Percentiles rank a stretch among this genome's conserved stretches.
Evolutionary conservation across 2,888 invertebrate genomes (phyloP).

Genomic region (Trachelus stipa): DNA sequence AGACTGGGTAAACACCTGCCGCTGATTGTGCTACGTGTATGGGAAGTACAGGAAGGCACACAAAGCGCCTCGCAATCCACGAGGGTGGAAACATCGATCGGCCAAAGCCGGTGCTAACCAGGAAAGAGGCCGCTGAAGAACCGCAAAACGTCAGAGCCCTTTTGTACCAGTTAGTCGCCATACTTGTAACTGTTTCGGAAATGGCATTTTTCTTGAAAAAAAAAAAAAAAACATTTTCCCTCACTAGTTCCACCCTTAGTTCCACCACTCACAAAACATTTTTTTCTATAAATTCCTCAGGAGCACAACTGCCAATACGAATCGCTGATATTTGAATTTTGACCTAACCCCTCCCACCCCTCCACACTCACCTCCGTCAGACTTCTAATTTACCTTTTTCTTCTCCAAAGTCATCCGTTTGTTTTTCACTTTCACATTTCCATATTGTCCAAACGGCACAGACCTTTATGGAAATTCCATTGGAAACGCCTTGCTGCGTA

Average conservation of each 20-base stretch:
- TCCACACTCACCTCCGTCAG: too few species aligned
- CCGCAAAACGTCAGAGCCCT: constrained; percentile 29
- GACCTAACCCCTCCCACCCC: neutral
- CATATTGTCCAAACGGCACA: constrained; percentile 49
- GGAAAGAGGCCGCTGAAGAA: constrained; percentile 39
- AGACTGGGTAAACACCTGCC: constrained; percentile 58
- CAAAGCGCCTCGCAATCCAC: constrained; percentile 38
- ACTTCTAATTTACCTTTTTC: neutral
- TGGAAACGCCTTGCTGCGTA: constrained; percentile 39
- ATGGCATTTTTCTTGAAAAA: neutral
- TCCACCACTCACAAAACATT: too few species aligned
- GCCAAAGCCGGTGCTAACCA: constrained; percentile 41
- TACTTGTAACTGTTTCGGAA: neutral
- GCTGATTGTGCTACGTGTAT: constrained; percentile 52
- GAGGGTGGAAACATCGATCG: constrained; percentile 52
- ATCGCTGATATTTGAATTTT: neutral
- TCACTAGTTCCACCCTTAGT: neutral
- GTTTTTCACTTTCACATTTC: constrained; percentile 56
- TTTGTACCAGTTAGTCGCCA: constrained; percentile 8
- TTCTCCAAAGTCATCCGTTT: constrained; percentile 27
- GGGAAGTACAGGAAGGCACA: constrained; percentile 39
- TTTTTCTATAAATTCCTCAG: neutral
- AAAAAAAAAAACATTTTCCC: too few species aligned
- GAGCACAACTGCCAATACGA: neutral
- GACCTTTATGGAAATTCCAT: constrained; percentile 55